Evolutionary conservation across 2,888 invertebrate genomes (phyloP).

Genomic region (Drosophila nigricruria): DNA sequence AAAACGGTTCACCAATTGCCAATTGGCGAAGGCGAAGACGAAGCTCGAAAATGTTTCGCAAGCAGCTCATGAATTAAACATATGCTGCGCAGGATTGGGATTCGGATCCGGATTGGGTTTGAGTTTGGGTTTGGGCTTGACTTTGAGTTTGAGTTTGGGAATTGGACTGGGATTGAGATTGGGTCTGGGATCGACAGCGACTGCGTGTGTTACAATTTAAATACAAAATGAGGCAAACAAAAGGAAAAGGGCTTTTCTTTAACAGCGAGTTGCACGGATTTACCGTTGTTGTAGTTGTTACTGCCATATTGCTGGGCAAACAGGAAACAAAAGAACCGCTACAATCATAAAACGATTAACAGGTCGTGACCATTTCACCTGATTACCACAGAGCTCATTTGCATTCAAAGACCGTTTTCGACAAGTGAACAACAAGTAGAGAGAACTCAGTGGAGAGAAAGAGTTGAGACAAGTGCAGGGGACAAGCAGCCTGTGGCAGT

Average conservation of each 20-base stretch:
- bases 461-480: slow-evolving; percentile 28
- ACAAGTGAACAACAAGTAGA: background rate
- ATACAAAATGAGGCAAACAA: slow-evolving; percentile 59
- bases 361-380: slow-evolving; percentile 82
- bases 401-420: slow-evolving; percentile 57
- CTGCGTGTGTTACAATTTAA: slow-evolving; percentile 68
- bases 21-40: slow-evolving; percentile 66
- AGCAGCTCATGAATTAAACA: slow-evolving; percentile 73
- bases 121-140: background rate
- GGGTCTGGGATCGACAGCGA: slow-evolving; percentile 10
- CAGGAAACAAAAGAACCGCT: slow-evolving; percentile 78
- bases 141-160: slow-evolving; percentile 10
- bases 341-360: slow-evolving; percentile 80
- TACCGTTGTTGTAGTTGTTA: slow-evolving; percentile 34
- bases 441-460: background rate
- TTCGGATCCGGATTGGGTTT: slow-evolving; percentile 21
- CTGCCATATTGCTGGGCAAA: slow-evolving; percentile 11
- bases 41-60: slow-evolving; percentile 49
- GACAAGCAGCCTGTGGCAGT: background rate
- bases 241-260: slow-evolving; percentile 52
- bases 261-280: slow-evolving; percentile 9
- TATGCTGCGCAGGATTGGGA: slow-evolving; percentile 57
- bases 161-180: slow-evolving; percentile 6
- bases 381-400: slow-evolving; percentile 71
- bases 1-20: slow-evolving; percentile 62